Percentiles rank a stretch among this genome's conserved stretches.
phyloP scores from a whole-genome alignment of 1,140 invertebrate species.

The Galleria mellonella region DNA sequence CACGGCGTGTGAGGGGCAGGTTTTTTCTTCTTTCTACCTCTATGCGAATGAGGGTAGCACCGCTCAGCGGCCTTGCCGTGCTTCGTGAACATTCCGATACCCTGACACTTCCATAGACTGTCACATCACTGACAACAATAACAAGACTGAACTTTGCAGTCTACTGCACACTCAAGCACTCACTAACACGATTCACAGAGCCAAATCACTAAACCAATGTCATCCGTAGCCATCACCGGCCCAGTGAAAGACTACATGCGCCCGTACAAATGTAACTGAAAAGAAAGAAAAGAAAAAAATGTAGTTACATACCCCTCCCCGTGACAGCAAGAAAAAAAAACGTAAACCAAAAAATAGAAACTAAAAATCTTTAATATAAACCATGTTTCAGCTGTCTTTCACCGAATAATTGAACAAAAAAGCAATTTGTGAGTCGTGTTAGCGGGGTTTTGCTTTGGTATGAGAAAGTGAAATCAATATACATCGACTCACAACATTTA shows the following conservation, averaged over 20 bases:
- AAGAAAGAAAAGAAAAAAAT: constrained; percentile 70
- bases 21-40: constrained; percentile 69
- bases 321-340: constrained; percentile 24
- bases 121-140: constrained; percentile 62
- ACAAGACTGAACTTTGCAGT: constrained; percentile 24
- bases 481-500: too few species aligned
- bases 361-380: constrained; percentile 25
- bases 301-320: constrained; percentile 41
- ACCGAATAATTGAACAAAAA: constrained; percentile 31
- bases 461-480: constrained; percentile 31
- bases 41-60: constrained; percentile 57
- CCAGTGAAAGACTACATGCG: constrained; percentile 44
- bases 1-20: constrained; percentile 65
- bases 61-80: constrained; percentile 61
- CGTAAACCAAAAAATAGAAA: constrained; percentile 17
- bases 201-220: constrained; percentile 47
- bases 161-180: constrained; percentile 26
- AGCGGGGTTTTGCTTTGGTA: constrained; percentile 25
- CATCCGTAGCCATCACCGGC: constrained; percentile 58
- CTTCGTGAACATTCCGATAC: constrained; percentile 68
- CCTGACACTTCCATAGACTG: constrained; percentile 61
- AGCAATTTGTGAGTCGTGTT: constrained; percentile 9
- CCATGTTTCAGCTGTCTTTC: constrained; percentile 25
- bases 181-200: constrained; percentile 47
- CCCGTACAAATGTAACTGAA: constrained; percentile 58